Conservation (phyloP, 2,113 vertebrate genomes). For the Tamias sibiricus region DNA sequence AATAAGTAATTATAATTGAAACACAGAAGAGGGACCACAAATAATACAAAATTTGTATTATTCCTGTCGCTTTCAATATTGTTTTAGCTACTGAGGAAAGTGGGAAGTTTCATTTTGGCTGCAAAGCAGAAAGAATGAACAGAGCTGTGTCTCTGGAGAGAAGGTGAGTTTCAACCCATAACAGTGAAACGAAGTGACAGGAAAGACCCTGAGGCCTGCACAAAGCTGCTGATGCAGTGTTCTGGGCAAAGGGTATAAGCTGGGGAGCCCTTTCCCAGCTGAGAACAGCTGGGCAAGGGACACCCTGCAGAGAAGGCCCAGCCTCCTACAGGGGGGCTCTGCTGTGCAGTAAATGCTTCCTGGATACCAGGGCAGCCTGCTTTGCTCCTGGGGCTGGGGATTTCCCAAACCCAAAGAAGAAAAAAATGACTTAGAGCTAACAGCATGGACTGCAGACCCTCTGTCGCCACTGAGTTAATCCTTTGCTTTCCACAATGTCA, state of each 20-base stretch:
- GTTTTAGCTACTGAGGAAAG: neutral
- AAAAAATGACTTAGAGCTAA: conserved; percentile 55
- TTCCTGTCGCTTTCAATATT: neutral
- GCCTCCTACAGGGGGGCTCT: conserved; percentile 41
- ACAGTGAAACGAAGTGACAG: neutral
- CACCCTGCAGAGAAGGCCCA: conserved; percentile 7
- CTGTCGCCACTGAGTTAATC: conserved; percentile 71
- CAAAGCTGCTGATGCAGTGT: conserved; percentile 63
- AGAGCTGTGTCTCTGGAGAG: neutral
- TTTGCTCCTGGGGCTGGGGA: conserved; percentile 64
- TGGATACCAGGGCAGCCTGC: conserved; percentile 34
- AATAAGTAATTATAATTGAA: neutral
- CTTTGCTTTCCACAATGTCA: conserved; percentile 48
- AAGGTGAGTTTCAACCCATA: conserved; percentile 52
- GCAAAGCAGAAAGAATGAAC: conserved; percentile 47
- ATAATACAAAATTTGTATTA: neutral
- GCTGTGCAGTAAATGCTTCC: conserved; percentile 59
- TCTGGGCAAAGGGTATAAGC: conserved; percentile 69
- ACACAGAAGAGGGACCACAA: neutral
- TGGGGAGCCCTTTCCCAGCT: conserved; percentile 78
- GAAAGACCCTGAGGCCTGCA: conserved; percentile 52
- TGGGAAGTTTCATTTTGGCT: conserved; percentile 25
- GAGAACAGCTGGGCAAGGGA: conserved; percentile 82
- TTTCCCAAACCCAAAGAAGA: conserved; percentile 59
- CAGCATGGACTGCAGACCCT: conserved; percentile 66